Evolutionary conservation across 2,888 invertebrate genomes (phyloP).

Genomic region (Ophion costatus): DNA sequence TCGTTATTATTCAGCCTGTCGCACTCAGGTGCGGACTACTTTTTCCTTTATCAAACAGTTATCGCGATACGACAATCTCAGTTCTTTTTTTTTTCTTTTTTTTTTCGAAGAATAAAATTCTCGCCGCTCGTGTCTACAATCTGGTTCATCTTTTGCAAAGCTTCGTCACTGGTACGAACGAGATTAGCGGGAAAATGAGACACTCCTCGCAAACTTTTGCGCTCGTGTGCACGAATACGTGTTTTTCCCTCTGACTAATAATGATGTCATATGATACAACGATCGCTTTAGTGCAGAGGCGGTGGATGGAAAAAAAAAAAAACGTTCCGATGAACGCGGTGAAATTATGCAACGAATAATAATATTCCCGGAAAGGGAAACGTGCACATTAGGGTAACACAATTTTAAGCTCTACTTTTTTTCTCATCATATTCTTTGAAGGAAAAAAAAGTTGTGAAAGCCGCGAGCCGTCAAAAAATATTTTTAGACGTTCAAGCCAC

Average conservation of each 20-base stretch:
- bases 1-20: neutral
- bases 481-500: no score
- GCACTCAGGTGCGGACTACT: neutral
- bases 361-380: neutral
- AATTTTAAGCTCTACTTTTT: no score
- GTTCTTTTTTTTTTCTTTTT: neutral
- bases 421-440: no score
- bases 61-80: neutral
- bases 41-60: neutral
- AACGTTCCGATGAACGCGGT: neutral
- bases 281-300: neutral
- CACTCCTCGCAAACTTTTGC: neutral
- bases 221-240: neutral
- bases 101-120: neutral
- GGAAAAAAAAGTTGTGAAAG: no score
- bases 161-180: neutral
- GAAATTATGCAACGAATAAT: constrained; percentile 2
- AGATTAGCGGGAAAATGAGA: constrained; percentile 1
- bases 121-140: neutral
- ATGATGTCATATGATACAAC: neutral
- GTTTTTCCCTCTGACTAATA: neutral
- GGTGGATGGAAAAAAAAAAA: neutral
- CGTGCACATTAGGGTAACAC: no score
- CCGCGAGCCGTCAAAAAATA: no score
- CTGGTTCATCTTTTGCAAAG: neutral